Base-by-base conservation (phyloP, 2,797 vertebrate species). In the Pangasius sanitwongsei region DNA sequence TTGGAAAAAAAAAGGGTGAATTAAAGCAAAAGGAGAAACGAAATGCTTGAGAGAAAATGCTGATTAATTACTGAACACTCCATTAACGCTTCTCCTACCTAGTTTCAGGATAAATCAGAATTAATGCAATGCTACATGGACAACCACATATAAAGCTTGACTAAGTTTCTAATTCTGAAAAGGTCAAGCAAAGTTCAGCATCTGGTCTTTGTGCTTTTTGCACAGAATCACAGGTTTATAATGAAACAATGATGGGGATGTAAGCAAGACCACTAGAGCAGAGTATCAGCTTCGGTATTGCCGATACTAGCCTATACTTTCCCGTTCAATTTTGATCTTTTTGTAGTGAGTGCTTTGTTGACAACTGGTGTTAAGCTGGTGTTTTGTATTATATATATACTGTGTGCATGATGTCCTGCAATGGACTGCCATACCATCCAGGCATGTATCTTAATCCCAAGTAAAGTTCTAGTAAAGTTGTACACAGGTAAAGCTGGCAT, bases 1-100 rank as follows among this genome's bases (percentile, higher is more conserved):
- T 84, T 50, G 41, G 31, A 8, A 13, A 63, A 15, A 44, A 34
- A 81, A 44, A 6, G 3, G 23, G 16, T 15, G 65, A 85, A 69
- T 1, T 85, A n/a, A 34, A 85, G 83, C 63, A 69, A 85, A 85
- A 34, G 63, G 48, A 69, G 65, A 85, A 85, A 85, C 55, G 48
- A 85, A 50, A 85, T 69, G 48, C 63, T 55, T 69, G n/a, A 69
- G 16, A 85, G 63, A 67, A 31, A 67, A 83, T 63, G 63, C 63
- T 84, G 83, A 84, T 67, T 67, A 50, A 48, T 84, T 44, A 48
- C 83, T 67, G 41, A 69, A 13, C 63, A 31, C 63, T 84, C 83
- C 63, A 84, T 84, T 84, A 84, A 12, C 34, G 13, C 57, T 13
- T 61, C 41, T 50, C 63, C 83, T 69, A 84, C 83, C 83, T 67